Conservation (phyloP, 2,797 vertebrate genomes). For the Strix occidentalis region DNA sequence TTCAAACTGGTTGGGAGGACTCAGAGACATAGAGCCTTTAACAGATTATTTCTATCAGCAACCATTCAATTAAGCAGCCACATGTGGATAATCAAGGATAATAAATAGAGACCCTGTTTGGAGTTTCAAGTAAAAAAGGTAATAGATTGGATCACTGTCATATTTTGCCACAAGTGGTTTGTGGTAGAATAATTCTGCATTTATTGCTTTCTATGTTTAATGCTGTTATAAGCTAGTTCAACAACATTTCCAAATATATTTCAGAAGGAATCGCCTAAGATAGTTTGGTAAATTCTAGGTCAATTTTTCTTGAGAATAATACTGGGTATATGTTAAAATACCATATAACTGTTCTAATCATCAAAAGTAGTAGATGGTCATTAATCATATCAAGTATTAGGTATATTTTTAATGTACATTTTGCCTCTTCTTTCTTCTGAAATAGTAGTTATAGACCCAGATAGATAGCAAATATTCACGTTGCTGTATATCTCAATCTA, state of each 20-base stretch:
- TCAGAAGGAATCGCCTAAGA: background rate
- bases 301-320: background rate
- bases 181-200: background rate
- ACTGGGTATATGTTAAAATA: background rate
- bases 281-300: background rate
- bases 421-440: background rate
- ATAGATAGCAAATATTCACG: background rate
- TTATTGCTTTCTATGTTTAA: background rate
- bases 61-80: background rate
- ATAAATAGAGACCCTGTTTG: background rate
- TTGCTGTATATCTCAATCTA: background rate
- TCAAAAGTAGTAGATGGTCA: background rate
- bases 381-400: background rate
- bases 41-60: background rate
- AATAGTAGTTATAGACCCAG: background rate
- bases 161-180: background rate
- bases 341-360: background rate
- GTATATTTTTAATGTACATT: background rate
- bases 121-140: background rate
- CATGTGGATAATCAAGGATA: background rate
- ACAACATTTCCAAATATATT: background rate
- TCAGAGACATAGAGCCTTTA: background rate
- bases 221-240: background rate
- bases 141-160: background rate
- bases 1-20: background rate